Base-by-base conservation (phyloP, 2,888 invertebrate genomes). In the Neuroscelio doddi region DNA sequence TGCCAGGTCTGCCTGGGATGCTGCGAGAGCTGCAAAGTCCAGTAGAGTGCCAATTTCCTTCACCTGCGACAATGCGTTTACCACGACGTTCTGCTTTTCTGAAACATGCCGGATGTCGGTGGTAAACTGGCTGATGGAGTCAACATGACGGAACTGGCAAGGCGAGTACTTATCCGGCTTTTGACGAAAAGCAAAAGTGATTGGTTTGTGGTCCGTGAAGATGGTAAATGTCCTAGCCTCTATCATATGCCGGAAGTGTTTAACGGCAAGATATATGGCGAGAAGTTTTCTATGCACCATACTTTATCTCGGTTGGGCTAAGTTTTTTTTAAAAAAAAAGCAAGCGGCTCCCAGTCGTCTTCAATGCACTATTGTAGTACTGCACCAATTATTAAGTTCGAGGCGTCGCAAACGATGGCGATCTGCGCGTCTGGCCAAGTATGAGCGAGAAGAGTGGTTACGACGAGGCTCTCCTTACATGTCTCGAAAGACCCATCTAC, bases 261-360 rank as follows among this genome's bases (percentile, higher is more conserved):
- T 69, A 0, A 73, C 45, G 0, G 69, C 59, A 1, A 46, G 32
- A 24, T 72, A 76, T 7, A 76, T 71, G 0, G 73, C 72, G 1
- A 72, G 53, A 3, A 75, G 46, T 51, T 77, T 74, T 3, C 69
- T 69, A 74, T 1, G 74, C 52, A 46, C 70, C 70, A 61, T 75
- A 77, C 30, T 68, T 72, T 2, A 1, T 32, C 49, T 79, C 68
- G 0, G 76, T 39, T 1, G 50, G 16, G 8, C 46, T 63, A 8
- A 68, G 50, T 10, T n/a, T 71, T 72, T 50, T 53, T 63, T 3
- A 69, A 71, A 41, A 71, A 76, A 41, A 75, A 76, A 8, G 42
- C 64, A 0, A 77, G 58, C 2, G 75, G 72, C 49, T 66, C 39
- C 70, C 69, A 71, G 2, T 12, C 34, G 1, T 50, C 39, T 5